These are phyloP conservation scores for Drosophila oshimai DNA, from an alignment of 1,140 invertebrate species.

Conservation along the genomic window DNA sequence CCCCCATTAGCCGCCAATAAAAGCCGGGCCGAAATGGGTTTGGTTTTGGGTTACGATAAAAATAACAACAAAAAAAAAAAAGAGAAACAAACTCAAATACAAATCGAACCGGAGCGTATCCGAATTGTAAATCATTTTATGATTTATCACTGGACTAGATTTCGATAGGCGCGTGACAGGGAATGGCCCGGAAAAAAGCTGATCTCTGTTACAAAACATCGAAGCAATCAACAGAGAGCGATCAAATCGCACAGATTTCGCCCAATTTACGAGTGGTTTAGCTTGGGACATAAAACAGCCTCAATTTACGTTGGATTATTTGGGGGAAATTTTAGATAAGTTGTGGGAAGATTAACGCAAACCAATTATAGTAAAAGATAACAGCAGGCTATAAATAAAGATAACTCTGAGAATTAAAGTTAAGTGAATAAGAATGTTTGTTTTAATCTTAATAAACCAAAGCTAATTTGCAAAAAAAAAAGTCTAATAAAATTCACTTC, in stretches of 20 bases:
- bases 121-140: constrained; percentile 65
- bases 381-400: no score
- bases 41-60: constrained; percentile 45
- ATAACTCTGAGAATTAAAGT: no score
- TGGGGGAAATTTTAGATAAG: constrained; percentile 5
- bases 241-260: constrained; percentile 27
- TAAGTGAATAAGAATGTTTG: no score
- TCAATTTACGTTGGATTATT: constrained; percentile 15
- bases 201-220: constrained; percentile 35
- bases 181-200: constrained; percentile 20
- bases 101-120: constrained; percentile 35
- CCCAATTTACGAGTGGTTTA: neutral
- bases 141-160: constrained; percentile 69
- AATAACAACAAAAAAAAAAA: constrained; percentile 1
- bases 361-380: no score
- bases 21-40: constrained; percentile 43
- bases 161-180: constrained; percentile 64
- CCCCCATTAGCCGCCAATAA: constrained; percentile 38
- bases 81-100: constrained; percentile 21
- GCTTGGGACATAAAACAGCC: constrained; percentile 10
- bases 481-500: no score
- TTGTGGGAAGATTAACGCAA: constrained; percentile 13
- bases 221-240: constrained; percentile 28
- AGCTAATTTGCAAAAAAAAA: no score
- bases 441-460: no score